A percentile compares a stretch with the other conserved stretches of the same genome.
These are phyloP conservation scores for Galleria mellonella DNA, from an alignment of 1,140 invertebrate species.

Conservation along the genomic window DNA sequence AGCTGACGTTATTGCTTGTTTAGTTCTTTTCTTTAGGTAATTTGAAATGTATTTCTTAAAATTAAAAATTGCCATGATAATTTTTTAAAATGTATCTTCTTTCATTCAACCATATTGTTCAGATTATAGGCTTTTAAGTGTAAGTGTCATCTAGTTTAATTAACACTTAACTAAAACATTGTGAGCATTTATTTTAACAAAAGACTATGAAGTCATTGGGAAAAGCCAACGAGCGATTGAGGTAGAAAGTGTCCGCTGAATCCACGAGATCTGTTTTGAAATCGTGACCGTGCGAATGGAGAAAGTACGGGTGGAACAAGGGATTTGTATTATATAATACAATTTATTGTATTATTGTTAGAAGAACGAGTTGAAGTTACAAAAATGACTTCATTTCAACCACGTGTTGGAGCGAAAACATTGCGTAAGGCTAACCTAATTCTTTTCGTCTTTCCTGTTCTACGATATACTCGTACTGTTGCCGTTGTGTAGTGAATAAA, in stretches of 20 bases:
- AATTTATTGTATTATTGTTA: slow-evolving; percentile 1
- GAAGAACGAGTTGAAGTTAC: neutral
- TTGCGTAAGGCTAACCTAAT: too few relatives aligned
- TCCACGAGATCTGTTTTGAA: slow-evolving; percentile 5
- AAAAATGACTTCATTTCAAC: slow-evolving; percentile 1
- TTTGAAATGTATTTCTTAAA: too few relatives aligned
- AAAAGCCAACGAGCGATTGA: slow-evolving; percentile 16
- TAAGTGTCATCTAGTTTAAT: neutral
- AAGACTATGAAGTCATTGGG: slow-evolving; percentile 9
- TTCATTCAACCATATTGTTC: too few relatives aligned
- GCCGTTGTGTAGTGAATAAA: too few relatives aligned
- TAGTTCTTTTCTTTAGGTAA: too few relatives aligned
- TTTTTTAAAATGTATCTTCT: too few relatives aligned
- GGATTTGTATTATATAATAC: slow-evolving; percentile 15
- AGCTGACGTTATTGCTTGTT: neutral
- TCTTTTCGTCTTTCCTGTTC: too few relatives aligned
- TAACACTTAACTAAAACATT: neutral
- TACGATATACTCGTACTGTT: too few relatives aligned
- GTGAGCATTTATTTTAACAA: neutral
- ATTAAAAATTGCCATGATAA: neutral
- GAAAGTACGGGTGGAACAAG: slow-evolving; percentile 36
- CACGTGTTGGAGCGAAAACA: neutral
- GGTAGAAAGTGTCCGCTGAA: slow-evolving; percentile 41
- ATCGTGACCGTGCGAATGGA: slow-evolving; percentile 47
- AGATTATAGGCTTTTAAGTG: too few relatives aligned